Evolutionary conservation across 2,113 vertebrate species (phyloP).

Genomic region (Numida meleagris): DNA sequence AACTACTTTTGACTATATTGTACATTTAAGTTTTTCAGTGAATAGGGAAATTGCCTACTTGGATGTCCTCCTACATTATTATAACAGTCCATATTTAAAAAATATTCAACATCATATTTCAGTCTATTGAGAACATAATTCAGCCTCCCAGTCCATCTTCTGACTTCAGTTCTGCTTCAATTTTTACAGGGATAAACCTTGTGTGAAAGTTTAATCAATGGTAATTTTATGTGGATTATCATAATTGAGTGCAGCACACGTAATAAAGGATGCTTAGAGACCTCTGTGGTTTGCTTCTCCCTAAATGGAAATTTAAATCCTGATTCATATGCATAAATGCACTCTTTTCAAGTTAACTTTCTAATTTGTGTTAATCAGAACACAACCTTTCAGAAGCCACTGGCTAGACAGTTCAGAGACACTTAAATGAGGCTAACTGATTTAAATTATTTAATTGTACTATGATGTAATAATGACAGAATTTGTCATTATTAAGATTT

Average conservation of each 20-base stretch:
- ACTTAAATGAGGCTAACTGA: neutral
- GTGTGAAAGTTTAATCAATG: neutral
- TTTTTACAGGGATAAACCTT: neutral
- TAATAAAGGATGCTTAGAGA: neutral
- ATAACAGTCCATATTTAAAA: neutral
- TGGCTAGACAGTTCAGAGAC: neutral
- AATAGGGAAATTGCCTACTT: neutral
- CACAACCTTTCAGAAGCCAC: neutral
- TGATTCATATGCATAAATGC: neutral
- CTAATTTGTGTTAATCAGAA: neutral
- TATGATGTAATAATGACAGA: neutral
- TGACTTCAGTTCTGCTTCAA: neutral
- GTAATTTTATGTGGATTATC: neutral
- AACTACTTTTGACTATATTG: neutral
- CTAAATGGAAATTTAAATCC: neutral
- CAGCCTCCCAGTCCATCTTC: neutral
- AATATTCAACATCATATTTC: neutral
- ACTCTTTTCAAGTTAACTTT: neutral
- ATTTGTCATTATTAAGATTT: neutral
- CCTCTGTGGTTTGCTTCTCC: neutral
- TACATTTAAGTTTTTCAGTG: neutral
- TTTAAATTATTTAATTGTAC: neutral
- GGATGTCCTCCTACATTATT: neutral
- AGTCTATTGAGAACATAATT: neutral
- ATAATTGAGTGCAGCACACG: neutral